Percentiles rank a stretch among this genome's conserved stretches.
phyloP scores from a whole-genome alignment of 2,797 vertebrate genomes.

The Propithecus perrieri region DNA sequence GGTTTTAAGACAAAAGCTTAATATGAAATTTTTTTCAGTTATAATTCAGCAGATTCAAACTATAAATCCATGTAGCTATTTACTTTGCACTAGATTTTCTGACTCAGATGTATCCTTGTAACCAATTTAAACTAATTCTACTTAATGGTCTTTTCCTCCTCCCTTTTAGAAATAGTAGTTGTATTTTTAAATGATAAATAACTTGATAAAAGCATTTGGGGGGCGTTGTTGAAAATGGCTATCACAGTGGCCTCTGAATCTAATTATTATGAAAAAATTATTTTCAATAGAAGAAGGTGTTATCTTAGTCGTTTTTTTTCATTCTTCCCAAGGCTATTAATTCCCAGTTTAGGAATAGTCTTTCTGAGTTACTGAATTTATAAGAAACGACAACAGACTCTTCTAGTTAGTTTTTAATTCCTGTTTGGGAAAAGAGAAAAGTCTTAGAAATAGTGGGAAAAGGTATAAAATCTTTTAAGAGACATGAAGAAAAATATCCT shows the following conservation, averaged over 20 bases:
- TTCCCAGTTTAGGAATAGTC: slow-evolving; percentile 3
- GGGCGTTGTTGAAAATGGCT: slow-evolving; percentile 7
- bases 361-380: slow-evolving; percentile 41
- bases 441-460: slow-evolving; percentile 1
- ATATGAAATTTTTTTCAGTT: slow-evolving; percentile 3
- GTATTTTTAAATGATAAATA: slow-evolving; percentile 15
- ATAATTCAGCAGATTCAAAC: slow-evolving; percentile 40
- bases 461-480: slow-evolving; percentile 45
- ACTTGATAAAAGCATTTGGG: slow-evolving; percentile 35
- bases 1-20: slow-evolving; percentile 32
- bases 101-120: slow-evolving; percentile 14
- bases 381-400: neutral
- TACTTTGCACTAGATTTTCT: slow-evolving; percentile 32
- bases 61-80: neutral
- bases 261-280: neutral
- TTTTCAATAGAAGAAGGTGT: neutral
- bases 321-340: neutral
- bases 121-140: slow-evolving; percentile 51
- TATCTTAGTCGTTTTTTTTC: neutral
- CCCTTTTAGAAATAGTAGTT: neutral
- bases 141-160: neutral
- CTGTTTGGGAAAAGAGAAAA: slow-evolving; percentile 39
- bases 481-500: slow-evolving; percentile 49
- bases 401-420: slow-evolving; percentile 53
- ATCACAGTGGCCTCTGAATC: neutral